Conservation (phyloP, 2,888 invertebrate genomes). For the Eilema caniola region DNA sequence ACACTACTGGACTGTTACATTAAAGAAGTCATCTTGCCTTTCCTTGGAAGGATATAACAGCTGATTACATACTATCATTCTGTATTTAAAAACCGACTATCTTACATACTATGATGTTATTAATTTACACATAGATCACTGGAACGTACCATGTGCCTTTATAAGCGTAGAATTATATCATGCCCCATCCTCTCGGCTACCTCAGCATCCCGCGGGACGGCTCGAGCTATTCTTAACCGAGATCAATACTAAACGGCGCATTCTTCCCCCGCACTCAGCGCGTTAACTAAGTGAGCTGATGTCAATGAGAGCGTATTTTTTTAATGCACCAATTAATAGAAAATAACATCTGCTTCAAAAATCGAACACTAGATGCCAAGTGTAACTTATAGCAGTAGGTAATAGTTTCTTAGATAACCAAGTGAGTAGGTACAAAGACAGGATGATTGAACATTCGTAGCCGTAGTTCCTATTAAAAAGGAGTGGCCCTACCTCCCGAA, state of each 20-base stretch:
- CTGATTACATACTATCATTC: not conserved
- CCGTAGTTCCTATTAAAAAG: no score
- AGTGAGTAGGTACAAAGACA: no score
- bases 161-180: not conserved
- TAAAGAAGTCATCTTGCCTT: not conserved
- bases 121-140: not conserved
- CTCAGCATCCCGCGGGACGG: not conserved
- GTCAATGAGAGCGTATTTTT: not conserved
- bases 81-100: not conserved
- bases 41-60: no score
- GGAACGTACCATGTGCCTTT: not conserved
- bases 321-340: not conserved
- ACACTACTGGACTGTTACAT: no score
- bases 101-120: not conserved
- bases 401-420: no score
- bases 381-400: no score
- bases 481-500: no score
- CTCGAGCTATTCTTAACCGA: conserved; percentile 11
- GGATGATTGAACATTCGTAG: no score
- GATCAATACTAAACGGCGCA: conserved; percentile 14
- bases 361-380: not conserved
- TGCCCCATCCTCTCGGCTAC: not conserved
- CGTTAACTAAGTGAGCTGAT: not conserved
- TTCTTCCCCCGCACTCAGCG: conserved; percentile 10
- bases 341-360: not conserved